Percentiles rank a stretch among this genome's conserved stretches.
phyloP scores from a whole-genome alignment of 2,113 vertebrate genomes.

The Ictalurus punctatus region DNA sequence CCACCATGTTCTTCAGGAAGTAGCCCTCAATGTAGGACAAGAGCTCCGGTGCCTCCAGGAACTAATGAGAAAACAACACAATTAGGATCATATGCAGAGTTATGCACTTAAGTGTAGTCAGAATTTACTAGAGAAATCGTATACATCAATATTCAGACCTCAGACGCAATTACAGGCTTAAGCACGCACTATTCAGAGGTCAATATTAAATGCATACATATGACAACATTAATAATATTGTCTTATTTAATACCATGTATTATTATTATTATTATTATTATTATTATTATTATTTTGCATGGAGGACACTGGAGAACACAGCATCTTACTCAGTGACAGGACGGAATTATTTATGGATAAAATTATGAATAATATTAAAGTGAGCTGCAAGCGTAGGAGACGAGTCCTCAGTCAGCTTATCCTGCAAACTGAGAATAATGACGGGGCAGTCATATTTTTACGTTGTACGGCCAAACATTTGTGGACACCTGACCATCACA shows the following conservation, averaged over 20 bases:
- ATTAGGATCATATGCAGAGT: not conserved
- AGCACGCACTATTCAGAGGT: not conserved
- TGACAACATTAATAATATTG: not conserved
- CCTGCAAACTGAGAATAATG: not conserved
- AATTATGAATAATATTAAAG: not conserved
- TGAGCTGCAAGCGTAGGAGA: not conserved
- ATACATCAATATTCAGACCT: not conserved
- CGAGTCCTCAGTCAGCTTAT: not conserved
- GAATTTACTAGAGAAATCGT: not conserved
- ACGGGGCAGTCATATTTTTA: not conserved
- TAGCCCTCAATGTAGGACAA: slow-evolving; percentile 92
- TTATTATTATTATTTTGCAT: not conserved
- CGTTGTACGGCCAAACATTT: not conserved
- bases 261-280: not conserved
- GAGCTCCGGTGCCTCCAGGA: slow-evolving; percentile 89
- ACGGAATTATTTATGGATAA: not conserved
- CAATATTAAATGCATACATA: not conserved
- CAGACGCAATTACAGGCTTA: not conserved
- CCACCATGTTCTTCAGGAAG: slow-evolving; percentile 98
- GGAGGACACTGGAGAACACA: not conserved
- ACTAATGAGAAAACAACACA: slow-evolving; percentile 68
- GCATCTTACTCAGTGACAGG: not conserved
- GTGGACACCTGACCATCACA: not conserved
- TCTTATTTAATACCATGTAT: not conserved
- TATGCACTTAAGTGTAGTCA: not conserved